Evolutionary conservation across 2,797 vertebrate genomes (phyloP), one percentile per base, ranked within the genome.

Genomic region (Channa striata): DNA sequence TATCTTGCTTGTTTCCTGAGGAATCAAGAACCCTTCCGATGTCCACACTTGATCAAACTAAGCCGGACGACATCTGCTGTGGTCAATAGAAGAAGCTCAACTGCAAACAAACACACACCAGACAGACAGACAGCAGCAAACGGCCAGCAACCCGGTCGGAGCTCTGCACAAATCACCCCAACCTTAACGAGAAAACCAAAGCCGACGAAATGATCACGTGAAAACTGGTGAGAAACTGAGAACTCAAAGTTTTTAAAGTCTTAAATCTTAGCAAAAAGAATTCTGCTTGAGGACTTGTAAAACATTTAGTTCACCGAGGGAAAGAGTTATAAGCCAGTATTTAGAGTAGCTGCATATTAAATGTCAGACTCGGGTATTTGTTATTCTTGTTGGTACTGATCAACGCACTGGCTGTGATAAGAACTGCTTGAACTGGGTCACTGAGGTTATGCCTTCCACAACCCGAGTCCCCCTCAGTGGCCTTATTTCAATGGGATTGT

Each of bases 401-500:
- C 13, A 59, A 71, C 51, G 53, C 33, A 59, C 11, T 63, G 34
- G 17, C 40, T 19, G 6, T 17, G n/a, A 77, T 68, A 44, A 36
- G 21, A 68, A 47, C 54, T 14, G 21, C 52, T 66, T 21, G 67
- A 81, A 72, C 25, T 60, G 34, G 47, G 71, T 19, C 77, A 81
- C 57, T 58, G 58, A 58, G 66, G 53, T 39, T 1, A 30, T 5
- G 12, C 59, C 74, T 64, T 64, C 30, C 20, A 52, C 59, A 72
- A 25, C 54, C 50, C 57, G 64, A 50, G 58, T 74, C 25, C 64
- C 79, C 84, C 47, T 70, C 46, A 68, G 69, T 84, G 80, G 74
- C 81, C 57, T 88, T 81, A 54, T 87, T 89, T 89, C 85, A 80
- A 66, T 76, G 72, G 68, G 50, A 83, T 46, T 82, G 80, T 87